These are phyloP conservation scores for Pyrochroa serraticornis DNA, from an alignment of 2,888 invertebrate genomes.

Conservation along the genomic window DNA sequence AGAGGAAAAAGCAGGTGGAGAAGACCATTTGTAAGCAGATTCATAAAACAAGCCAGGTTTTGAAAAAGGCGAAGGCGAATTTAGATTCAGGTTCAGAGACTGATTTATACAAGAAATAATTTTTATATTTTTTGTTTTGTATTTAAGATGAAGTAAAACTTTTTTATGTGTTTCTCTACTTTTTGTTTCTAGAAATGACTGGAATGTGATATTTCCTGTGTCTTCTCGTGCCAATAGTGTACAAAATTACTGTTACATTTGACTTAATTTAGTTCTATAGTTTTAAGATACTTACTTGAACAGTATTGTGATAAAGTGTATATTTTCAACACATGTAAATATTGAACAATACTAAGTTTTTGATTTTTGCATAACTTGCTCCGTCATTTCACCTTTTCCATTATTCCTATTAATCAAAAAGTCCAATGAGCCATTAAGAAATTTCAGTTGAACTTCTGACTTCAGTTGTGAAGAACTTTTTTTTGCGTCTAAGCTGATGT, in stretches of 20 bases:
- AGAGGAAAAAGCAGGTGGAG: constrained; percentile 81
- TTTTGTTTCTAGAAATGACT: constrained; percentile 24
- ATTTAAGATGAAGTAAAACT: constrained; percentile 16
- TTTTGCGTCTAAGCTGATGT: too few species aligned
- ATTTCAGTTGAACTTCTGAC: too few species aligned
- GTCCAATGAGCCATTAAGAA: neutral
- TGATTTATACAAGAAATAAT: constrained; percentile 44
- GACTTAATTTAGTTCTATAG: constrained; percentile 1
- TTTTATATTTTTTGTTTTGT: constrained; percentile 13
- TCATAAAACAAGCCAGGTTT: constrained; percentile 77
- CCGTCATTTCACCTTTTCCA: neutral
- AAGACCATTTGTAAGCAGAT: constrained; percentile 83
- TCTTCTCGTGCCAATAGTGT: constrained; percentile 46
- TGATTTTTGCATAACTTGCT: constrained; percentile 20
- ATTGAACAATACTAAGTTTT: constrained; percentile 21
- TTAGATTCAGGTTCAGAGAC: constrained; percentile 63
- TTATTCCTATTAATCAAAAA: neutral
- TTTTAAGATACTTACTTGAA: constrained; percentile 20
- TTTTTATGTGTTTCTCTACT: too few species aligned
- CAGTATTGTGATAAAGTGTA: constrained; percentile 41
- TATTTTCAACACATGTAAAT: constrained; percentile 30
- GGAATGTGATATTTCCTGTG: constrained; percentile 46
- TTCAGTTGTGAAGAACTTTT: too few species aligned
- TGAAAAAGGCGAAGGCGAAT: constrained; percentile 76
- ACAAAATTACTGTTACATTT: constrained; percentile 33